A percentile compares a stretch with the other conserved stretches of the same genome.
Conservation (phyloP, 2,888 invertebrate genomes). For the Pomacea canaliculata region DNA sequence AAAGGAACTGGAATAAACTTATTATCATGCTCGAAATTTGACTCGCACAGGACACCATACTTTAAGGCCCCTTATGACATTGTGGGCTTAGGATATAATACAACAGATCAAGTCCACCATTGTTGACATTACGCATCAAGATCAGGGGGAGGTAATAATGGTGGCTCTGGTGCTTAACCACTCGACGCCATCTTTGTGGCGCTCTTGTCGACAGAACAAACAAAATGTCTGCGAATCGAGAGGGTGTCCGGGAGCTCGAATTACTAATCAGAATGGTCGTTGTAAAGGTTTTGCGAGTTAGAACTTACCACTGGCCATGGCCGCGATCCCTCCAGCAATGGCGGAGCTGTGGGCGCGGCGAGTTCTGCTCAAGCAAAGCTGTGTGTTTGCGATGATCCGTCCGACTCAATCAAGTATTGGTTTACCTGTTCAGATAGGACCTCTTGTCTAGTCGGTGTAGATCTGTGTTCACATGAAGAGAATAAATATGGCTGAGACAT, state of each 20-base stretch:
- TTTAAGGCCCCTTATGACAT: neutral
- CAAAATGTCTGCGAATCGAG: slow-evolving; percentile 6
- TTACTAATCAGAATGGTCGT: slow-evolving; percentile 10
- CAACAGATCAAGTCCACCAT: neutral
- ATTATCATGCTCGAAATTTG: neutral
- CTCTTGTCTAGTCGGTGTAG: too few relatives aligned
- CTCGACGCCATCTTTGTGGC: slow-evolving; percentile 19
- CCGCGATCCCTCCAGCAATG: too few relatives aligned
- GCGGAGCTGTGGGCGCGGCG: too few relatives aligned
- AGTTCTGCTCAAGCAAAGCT: too few relatives aligned
- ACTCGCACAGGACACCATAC: neutral
- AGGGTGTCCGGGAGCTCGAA: neutral
- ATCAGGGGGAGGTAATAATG: neutral
- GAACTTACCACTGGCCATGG: too few relatives aligned
- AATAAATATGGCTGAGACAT: too few relatives aligned
- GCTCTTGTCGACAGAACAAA: slow-evolving; percentile 22
- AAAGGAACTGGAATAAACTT: neutral
- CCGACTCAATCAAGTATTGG: too few relatives aligned
- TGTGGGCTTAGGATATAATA: neutral
- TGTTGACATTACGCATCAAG: slow-evolving; percentile 3
- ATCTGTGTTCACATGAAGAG: too few relatives aligned
- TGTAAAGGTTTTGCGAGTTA: too few relatives aligned
- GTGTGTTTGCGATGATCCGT: too few relatives aligned
- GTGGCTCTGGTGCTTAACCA: neutral
- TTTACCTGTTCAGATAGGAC: too few relatives aligned